Evolutionary conservation across 2,113 vertebrate species (phyloP).

Genomic region (Tragelaphus strepsiceros): DNA sequence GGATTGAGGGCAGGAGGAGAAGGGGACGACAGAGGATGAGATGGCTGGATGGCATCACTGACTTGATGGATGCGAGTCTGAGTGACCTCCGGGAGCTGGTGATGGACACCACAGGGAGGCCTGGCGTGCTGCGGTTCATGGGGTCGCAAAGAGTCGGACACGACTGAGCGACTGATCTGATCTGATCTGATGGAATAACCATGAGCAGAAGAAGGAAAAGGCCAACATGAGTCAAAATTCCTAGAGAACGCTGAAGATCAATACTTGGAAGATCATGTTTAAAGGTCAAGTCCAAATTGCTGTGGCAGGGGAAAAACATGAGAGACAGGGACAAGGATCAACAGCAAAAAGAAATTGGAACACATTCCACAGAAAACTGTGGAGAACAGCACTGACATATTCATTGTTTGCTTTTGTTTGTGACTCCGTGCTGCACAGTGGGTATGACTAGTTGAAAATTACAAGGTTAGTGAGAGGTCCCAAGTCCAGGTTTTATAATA

Average conservation of each 20-base stretch:
- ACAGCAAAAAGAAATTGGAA: not conserved
- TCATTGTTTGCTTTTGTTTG: slow-evolving; percentile 30
- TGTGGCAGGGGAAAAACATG: not conserved
- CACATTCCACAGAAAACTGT: not conserved
- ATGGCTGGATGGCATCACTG: no score
- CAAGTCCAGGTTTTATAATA: slow-evolving; percentile 6
- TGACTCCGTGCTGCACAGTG: not conserved
- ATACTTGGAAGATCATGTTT: slow-evolving; percentile 35
- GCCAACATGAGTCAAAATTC: slow-evolving; percentile 1
- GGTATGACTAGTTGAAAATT: slow-evolving; percentile 20
- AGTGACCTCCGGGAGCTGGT: no score
- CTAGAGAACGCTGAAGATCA: not conserved
- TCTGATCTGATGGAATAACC: not conserved
- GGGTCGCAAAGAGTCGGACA: no score
- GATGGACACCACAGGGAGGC: no score
- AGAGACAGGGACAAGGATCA: not conserved
- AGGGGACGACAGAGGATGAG: no score
- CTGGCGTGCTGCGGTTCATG: no score
- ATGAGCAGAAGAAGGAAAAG: not conserved
- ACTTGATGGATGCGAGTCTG: no score
- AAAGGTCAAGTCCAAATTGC: slow-evolving; percentile 38
- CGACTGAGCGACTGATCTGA: no score
- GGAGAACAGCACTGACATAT: slow-evolving; percentile 12
- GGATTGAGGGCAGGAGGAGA: no score
- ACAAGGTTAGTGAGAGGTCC: slow-evolving; percentile 1